These are phyloP conservation scores for Eleginops maclovinus DNA, from an alignment of 2,113 vertebrate species.

Conservation along the genomic window DNA sequence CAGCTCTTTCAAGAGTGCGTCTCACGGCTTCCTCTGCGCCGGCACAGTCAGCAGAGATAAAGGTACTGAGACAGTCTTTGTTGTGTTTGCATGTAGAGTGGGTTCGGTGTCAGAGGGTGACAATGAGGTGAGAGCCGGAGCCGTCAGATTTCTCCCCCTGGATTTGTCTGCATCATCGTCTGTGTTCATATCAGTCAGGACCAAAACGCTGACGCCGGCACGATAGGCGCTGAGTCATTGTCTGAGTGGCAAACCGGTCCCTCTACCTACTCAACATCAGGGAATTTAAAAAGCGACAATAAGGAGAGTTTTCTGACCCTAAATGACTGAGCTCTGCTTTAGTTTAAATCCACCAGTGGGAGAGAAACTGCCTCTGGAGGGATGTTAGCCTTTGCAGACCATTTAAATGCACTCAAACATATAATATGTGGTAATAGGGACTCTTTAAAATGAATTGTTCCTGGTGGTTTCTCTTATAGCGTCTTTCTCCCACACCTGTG, in stretches of 20 bases:
- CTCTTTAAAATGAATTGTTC: no score
- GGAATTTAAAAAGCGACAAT: neutral
- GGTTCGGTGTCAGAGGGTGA: constrained; percentile 36
- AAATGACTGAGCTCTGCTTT: neutral
- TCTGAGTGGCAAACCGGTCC: neutral
- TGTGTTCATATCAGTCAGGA: neutral
- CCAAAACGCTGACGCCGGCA: constrained; percentile 1
- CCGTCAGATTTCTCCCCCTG: neutral
- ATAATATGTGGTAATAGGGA: no score
- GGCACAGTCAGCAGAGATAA: constrained; percentile 38
- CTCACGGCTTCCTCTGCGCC: neutral
- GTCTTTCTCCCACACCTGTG: no score
- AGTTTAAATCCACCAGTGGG: neutral
- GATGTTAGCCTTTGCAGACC: no score
- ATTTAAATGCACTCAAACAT: no score
- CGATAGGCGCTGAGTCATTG: neutral
- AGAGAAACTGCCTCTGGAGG: no score
- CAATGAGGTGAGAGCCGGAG: constrained; percentile 11
- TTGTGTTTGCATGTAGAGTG: constrained; percentile 29
- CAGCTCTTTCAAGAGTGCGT: neutral
- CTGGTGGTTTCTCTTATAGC: no score
- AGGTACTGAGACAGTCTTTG: constrained; percentile 34
- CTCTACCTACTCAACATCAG: neutral
- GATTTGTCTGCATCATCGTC: constrained; percentile 1
- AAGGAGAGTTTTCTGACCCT: neutral